Base-by-base conservation (phyloP, 2,888 invertebrate species). In the Lymantria dispar region DNA sequence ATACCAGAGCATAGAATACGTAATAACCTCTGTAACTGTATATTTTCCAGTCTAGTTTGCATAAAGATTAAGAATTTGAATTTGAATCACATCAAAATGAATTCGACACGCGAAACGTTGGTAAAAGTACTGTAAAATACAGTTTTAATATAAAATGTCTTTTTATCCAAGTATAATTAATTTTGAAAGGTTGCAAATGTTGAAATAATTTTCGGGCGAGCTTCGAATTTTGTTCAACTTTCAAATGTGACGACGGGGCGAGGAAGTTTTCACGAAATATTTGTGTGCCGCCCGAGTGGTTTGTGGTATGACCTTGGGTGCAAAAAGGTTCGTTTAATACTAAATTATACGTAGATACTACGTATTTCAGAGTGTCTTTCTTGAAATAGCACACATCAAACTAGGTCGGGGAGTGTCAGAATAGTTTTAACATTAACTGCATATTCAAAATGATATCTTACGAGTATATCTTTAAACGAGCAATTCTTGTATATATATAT, bases 131-230 rank as follows among this genome's bases (percentile, higher is more conserved):
- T 10, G 30, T 11, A 5, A 45, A 45, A 45, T 45, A 49, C 22
- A 36, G 37, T 33, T 8, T 37, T 22, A 8, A n/a, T 11, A 40
- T 31, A 48, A 47, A 49, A 40, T 49, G 50, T 47, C 49, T 48
- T 48, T 54, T 48, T 44, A 54, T 60, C 50, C 52, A 46, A 49
- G 36, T 40, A 13, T 55, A 55, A 55, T 61, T 55, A 61, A 61
- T 61, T 57, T 60, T 45, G 50, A 49, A 54, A 54, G 22, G 52
- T 57, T 33, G 49, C 41, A 40, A 45, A 61, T 45, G 50, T 47
- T 30, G 31, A 52, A 54, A 45, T 49, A 40, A 49, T 29, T 45
- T 49, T 31, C 8, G 2, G 8, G 13, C 30, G 30, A 14, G 33
- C 45, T 38, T 43, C 7, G 43, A 40, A 39, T 41, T 39, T 37